phyloP scores from a whole-genome alignment of 2,888 invertebrate genomes.

The Phortica okadai region DNA sequence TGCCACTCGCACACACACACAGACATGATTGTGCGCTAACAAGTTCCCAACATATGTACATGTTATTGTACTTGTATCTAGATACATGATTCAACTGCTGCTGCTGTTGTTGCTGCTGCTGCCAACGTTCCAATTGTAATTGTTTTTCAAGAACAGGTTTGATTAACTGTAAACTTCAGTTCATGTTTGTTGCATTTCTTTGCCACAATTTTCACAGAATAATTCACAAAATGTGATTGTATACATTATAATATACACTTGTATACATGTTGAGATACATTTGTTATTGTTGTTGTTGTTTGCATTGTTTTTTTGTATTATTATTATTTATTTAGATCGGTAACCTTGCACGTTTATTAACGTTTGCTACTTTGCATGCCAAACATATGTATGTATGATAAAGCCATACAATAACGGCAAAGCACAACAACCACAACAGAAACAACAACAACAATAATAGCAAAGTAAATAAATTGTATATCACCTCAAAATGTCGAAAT shows the following conservation, averaged over 20 bases:
- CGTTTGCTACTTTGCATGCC: not conserved
- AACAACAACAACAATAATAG: not conserved
- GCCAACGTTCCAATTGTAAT: slow-evolving; percentile 13
- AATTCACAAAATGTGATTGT: not conserved
- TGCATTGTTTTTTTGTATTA: not conserved
- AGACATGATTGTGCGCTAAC: not conserved
- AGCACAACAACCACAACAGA: not conserved
- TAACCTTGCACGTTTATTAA: slow-evolving; percentile 17
- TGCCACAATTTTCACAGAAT: not conserved
- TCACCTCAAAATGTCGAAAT: too few relatives aligned
- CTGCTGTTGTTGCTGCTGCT: not conserved
- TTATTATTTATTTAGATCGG: not conserved
- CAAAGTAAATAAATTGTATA: not conserved
- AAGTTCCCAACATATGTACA: slow-evolving; percentile 1
- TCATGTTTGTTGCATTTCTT: not conserved
- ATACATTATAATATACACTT: not conserved
- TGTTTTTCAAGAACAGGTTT: slow-evolving; percentile 26
- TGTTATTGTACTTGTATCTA: not conserved
- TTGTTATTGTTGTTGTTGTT: not conserved
- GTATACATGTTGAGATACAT: not conserved
- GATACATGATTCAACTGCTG: not conserved
- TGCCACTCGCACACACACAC: not conserved
- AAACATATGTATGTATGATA: not conserved
- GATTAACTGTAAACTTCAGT: slow-evolving; percentile 22
- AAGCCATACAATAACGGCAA: too few relatives aligned